Evolutionary conservation across 2,888 invertebrate species (phyloP), one percentile per base, ranked within the genome.

Genomic region (Erebia aethiops): DNA sequence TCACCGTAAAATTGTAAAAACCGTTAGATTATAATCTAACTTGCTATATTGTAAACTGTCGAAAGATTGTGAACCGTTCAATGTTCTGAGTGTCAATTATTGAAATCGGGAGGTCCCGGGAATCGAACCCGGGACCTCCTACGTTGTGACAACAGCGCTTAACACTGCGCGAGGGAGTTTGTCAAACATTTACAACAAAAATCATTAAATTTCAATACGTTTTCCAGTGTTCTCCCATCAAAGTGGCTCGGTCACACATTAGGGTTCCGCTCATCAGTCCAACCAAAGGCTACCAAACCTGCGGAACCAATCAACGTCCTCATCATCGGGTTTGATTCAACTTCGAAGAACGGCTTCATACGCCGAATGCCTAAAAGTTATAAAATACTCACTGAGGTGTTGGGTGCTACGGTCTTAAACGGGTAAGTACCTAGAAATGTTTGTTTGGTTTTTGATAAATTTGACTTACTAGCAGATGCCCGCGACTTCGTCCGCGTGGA

Each of bases 271-370:
- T 71, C 77, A 0, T 74, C 78, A 0, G 63, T 77, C 2, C 72
- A 54, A 5, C 75, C 75, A 2, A 70, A 75, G 0, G 77, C 77
- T 0, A 68, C 63, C 0, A 77, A 75, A 0, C 72, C 78, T 11
- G 78, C 77, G 35, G 63, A 76, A 46, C 74, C 76, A 1, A 65
- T 78, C 4, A 78, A 81, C 51, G 77, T 81, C 0, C 57, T 81
- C 8, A 78, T 79, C 16, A 95, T 97, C 76, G 97, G 97, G 0
- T 96, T 97, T 79, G 98, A 98, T 88, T 98, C 98, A 0, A 85
- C 98, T 7, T 97, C 98, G 1, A 94, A 96, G 60, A 96, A 97
- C 87, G 96, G 97, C 1, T 97, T 97, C 79, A 96, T 96, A 62
- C 93, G 98, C 46, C 96, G 96, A 80, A 90, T 98, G 79, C 97